These are phyloP conservation scores for Anagrus nilaparvatae DNA, from an alignment of 1,140 invertebrate species.

Conservation along the genomic window DNA sequence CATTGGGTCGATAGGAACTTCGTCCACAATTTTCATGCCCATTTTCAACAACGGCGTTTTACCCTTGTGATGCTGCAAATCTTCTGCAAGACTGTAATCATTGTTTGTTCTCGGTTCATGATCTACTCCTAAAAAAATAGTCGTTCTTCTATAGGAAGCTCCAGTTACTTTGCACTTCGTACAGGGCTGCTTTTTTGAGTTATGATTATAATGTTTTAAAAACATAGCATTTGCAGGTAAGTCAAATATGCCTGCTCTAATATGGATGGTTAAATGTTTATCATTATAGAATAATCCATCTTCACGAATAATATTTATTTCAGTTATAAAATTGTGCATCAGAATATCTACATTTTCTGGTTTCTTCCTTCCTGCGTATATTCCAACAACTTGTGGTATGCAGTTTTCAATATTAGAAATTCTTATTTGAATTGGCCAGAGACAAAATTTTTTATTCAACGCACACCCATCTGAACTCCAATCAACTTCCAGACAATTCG, in stretches of 20 bases:
- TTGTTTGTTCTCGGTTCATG: slow-evolving; percentile 7
- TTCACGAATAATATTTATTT: background rate
- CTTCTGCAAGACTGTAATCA: slow-evolving; percentile 11
- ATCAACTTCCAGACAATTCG: slow-evolving; percentile 4
- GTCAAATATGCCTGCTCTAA: background rate
- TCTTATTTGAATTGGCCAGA: slow-evolving; percentile 3
- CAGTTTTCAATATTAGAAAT: slow-evolving; percentile 5
- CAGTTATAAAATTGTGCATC: slow-evolving; percentile 9
- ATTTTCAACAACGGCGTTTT: background rate
- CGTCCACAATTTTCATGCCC: no score
- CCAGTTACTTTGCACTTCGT: slow-evolving; percentile 17
- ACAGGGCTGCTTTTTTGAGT: slow-evolving; percentile 7
- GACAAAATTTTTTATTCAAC: background rate
- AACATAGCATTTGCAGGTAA: background rate
- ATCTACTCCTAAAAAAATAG: slow-evolving; percentile 2
- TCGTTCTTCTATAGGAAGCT: background rate
- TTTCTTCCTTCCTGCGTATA: slow-evolving; percentile 8
- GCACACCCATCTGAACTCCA: slow-evolving; percentile 13
- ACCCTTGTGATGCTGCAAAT: slow-evolving; percentile 14
- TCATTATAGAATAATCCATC: background rate
- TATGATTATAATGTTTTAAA: slow-evolving; percentile 8
- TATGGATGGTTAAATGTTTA: background rate
- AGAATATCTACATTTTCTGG: slow-evolving; percentile 5
- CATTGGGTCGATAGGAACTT: no score
- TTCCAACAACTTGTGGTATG: slow-evolving; percentile 8